Base-by-base conservation (phyloP, 2,888 invertebrate genomes). In the Agrotis puta region DNA sequence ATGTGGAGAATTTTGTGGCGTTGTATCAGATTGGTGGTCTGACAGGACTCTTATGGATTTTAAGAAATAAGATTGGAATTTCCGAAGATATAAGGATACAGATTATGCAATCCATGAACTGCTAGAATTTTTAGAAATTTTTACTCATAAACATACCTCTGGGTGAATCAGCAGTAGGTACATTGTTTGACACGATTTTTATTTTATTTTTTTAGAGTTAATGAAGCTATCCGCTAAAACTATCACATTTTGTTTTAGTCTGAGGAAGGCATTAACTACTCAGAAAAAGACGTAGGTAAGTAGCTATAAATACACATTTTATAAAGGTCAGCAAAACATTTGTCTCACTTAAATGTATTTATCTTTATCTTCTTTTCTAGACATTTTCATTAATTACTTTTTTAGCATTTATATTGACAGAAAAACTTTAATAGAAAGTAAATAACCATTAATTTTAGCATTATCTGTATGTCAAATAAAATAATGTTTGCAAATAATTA, bases 1-100 rank as follows among this genome's bases (percentile, higher is more conserved):
- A 89, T 91, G 84, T 77, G 47, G 70, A 77, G 85, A 85, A 89
- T 84, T n/a, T 81, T 69, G 57, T 74, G 64, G 64, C 63, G 62
- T 59, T 74, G 72, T 71, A 75, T 84, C 81, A 75, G 79, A 77
- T 78, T 65, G 58, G 59, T 11, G 47, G 54, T 84, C 73, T 75
- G 84, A 81, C 75, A 84, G 69, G 64, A 70, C 57, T 67, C 43
- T 77, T 77, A 72, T 72, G 67, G 78, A 77, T 71, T 79, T 77
- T 59, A 56, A 16, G 48, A 67, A 70, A 67, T 51, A 65, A 47
- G 48, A 22, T 73, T 64, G 61, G 68, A 57, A 76, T 76, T 81
- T 67, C 3, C 2, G 11, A 16, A 57, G 51, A 67, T 67, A 11
- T 3, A 61, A 45, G 53, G 4, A 24, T 39, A 39, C 2, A 39